Conservation (phyloP, 1,140 invertebrate genomes). For the Cydia pomonella region DNA sequence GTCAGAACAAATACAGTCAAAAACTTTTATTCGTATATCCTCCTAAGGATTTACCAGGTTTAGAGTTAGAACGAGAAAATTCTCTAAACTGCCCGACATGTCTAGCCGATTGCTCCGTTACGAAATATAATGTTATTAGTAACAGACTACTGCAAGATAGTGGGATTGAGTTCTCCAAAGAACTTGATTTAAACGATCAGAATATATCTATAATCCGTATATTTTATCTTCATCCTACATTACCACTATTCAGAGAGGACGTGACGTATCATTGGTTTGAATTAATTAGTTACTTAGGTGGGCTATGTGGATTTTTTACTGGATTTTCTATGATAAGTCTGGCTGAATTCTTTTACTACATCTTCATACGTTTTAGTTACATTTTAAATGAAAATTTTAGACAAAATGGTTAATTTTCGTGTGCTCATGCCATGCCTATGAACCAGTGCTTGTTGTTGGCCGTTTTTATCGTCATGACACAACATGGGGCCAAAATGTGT, state of each 20-base stretch:
- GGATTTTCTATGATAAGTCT: constrained; percentile 23
- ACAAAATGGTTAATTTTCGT: constrained; percentile 2
- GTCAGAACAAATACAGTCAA: constrained; percentile 18
- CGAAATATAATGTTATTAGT: background rate
- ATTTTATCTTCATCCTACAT: background rate
- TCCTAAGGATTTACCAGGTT: constrained; percentile 12
- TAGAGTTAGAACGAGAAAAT: constrained; percentile 11
- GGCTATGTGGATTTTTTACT: constrained; percentile 7
- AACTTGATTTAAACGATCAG: background rate
- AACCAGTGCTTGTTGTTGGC: no score
- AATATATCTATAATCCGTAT: constrained; percentile 17
- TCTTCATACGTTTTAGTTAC: background rate
- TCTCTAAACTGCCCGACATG: background rate
- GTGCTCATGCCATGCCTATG: no score
- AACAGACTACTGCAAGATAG: background rate
- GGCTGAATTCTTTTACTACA: constrained; percentile 9
- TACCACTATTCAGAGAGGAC: background rate
- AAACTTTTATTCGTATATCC: constrained; percentile 18
- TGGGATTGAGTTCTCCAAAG: background rate
- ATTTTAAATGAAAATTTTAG: constrained; percentile 9
- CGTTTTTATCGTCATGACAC: no score
- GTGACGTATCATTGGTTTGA: constrained; percentile 17
- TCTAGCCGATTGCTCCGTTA: background rate
- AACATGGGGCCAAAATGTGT: no score
- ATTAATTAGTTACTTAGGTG: constrained; percentile 10